Evolutionary conservation across 1,140 invertebrate genomes (phyloP).

Genomic region (Ceratitis capitata): DNA sequence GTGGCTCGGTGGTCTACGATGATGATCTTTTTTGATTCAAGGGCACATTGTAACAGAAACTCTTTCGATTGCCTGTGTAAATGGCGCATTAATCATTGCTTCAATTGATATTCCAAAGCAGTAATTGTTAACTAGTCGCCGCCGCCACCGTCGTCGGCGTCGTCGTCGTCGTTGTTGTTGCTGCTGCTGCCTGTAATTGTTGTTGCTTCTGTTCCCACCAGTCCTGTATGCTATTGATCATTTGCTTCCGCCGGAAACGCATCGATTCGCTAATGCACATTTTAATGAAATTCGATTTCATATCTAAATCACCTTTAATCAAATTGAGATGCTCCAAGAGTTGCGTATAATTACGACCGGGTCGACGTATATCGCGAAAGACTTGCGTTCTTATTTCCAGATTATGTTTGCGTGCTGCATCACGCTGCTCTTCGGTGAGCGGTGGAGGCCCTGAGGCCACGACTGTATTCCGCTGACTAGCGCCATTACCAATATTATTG

Average conservation of each 20-base stretch:
- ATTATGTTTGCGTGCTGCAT: slow-evolving; percentile 66
- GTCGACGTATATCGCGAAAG: slow-evolving; percentile 69
- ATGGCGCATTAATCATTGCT: not conserved
- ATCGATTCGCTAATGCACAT: slow-evolving; percentile 81
- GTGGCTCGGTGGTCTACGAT: slow-evolving; percentile 33
- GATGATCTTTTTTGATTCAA: not conserved
- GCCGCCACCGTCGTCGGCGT: not conserved
- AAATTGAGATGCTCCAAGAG: slow-evolving; percentile 77
- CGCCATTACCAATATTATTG: slow-evolving; percentile 40
- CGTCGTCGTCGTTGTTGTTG: not conserved
- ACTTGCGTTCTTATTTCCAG: slow-evolving; percentile 66
- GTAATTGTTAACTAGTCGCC: slow-evolving; percentile 43
- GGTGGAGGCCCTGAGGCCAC: not conserved
- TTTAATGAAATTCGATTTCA: slow-evolving; percentile 75
- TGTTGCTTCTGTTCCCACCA: slow-evolving; percentile 62
- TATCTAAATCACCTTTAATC: slow-evolving; percentile 77
- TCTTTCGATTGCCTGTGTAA: not conserved
- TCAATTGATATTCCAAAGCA: slow-evolving; percentile 25
- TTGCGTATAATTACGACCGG: slow-evolving; percentile 73
- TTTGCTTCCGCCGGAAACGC: slow-evolving; percentile 81
- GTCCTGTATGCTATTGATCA: slow-evolving; percentile 69
- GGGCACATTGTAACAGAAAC: not conserved
- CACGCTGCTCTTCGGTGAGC: slow-evolving; percentile 61
- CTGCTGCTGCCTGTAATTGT: slow-evolving; percentile 18
- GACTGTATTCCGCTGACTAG: not conserved